Percentiles rank a stretch among this genome's conserved stretches.
Conservation (phyloP, 2,888 invertebrate genomes). For the Drosophila siamana region DNA sequence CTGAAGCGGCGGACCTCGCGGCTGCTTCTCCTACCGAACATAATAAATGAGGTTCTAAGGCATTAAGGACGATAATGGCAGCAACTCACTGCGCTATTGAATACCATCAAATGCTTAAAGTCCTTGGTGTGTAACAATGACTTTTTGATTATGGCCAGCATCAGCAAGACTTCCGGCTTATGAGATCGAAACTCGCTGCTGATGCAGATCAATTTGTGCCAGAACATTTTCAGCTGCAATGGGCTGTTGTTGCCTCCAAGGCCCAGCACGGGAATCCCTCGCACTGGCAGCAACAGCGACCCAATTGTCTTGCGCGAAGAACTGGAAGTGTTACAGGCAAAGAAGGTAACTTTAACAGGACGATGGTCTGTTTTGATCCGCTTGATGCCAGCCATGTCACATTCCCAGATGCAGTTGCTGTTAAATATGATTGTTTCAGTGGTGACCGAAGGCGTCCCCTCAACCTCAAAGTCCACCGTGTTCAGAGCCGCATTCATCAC, state of each 20-base stretch:
- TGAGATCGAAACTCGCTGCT: slow-evolving; percentile 87
- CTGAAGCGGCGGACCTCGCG: slow-evolving; percentile 49
- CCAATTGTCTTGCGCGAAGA: slow-evolving; percentile 87
- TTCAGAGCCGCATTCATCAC: slow-evolving; percentile 88
- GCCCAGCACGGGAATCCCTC: slow-evolving; percentile 89
- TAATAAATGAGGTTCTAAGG: background rate
- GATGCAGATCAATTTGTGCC: slow-evolving; percentile 88
- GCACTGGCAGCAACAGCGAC: slow-evolving; percentile 89
- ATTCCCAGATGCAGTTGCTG: slow-evolving; percentile 92
- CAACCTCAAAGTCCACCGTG: slow-evolving; percentile 89
- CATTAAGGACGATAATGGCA: background rate
- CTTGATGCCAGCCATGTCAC: slow-evolving; percentile 89
- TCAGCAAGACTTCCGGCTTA: slow-evolving; percentile 88
- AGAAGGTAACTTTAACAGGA: slow-evolving; percentile 90
- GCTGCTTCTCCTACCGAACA: slow-evolving; percentile 57
- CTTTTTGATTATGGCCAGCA: slow-evolving; percentile 88
- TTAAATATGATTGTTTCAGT: slow-evolving; percentile 88
- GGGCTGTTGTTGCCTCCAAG: slow-evolving; percentile 84
- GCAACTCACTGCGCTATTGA: slow-evolving; percentile 55
- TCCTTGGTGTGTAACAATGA: slow-evolving; percentile 70
- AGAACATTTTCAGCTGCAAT: slow-evolving; percentile 86
- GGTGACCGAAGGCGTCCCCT: slow-evolving; percentile 87
- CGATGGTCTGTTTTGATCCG: slow-evolving; percentile 90
- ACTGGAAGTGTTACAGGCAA: slow-evolving; percentile 64
- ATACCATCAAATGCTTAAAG: slow-evolving; percentile 69